These are phyloP conservation scores for Eunapius fragilis DNA, from an alignment of 37 sponge, comb jelly and placozoan genomes.

Conservation along the genomic window DNA sequence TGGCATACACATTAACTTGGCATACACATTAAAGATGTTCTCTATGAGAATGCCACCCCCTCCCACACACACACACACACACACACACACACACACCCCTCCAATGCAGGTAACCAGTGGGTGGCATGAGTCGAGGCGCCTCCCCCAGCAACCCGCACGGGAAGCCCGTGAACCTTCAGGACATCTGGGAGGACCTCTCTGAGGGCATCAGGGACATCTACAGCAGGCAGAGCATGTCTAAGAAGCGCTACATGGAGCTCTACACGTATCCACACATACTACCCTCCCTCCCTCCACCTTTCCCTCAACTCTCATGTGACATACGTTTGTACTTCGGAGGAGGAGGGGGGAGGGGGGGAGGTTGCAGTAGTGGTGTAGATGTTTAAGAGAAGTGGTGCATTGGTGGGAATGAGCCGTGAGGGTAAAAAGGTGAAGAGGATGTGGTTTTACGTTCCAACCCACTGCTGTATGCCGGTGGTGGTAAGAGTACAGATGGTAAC, in stretches of 20 bases:
- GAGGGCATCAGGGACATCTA: conserved; percentile 69
- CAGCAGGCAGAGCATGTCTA: conserved; percentile 77
- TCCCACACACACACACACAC: conserved; percentile 39
- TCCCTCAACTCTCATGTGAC: neutral
- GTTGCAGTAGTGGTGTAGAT: too few species aligned
- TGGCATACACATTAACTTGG: too few species aligned
- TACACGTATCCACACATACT: conserved; percentile 99
- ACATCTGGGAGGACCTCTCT: conserved; percentile 80
- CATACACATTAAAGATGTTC: too few species aligned
- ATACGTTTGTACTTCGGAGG: neutral
- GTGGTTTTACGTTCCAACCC: too few species aligned
- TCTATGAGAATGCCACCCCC: too few species aligned
- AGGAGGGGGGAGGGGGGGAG: too few species aligned
- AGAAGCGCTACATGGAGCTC: conserved; percentile 95
- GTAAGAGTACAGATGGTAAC: too few species aligned
- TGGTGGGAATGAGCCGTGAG: too few species aligned
- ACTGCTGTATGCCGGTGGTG: too few species aligned
- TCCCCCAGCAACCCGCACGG: conserved; percentile 67
- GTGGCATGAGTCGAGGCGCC: conserved; percentile 6
- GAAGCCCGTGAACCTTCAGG: conserved; percentile 65
- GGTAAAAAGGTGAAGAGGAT: too few species aligned
- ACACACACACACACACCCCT: conserved; percentile 52
- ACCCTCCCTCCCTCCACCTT: neutral
- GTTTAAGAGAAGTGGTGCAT: too few species aligned
- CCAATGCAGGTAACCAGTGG: neutral